Conservation (phyloP, 2,888 invertebrate species). For the Parnassius glacialis region DNA sequence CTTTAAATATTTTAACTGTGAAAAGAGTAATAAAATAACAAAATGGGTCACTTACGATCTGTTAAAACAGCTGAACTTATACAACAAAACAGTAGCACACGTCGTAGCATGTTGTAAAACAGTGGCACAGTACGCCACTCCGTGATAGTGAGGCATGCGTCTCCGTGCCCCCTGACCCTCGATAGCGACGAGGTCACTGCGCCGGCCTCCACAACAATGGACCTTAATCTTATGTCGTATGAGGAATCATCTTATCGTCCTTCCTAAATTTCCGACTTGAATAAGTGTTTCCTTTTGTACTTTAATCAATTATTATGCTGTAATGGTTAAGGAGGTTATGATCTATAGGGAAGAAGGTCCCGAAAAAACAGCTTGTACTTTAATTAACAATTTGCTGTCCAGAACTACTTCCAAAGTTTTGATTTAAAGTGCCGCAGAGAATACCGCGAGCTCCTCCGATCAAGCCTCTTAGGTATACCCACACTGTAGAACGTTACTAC, state of each 20-base stretch:
- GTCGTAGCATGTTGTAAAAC: conserved; percentile 7
- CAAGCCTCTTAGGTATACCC: too few species aligned
- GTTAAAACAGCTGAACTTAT: conserved; percentile 41
- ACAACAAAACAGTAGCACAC: conserved; percentile 38
- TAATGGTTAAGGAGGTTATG: too few species aligned
- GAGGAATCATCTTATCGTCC: neutral
- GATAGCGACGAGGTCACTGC: conserved; percentile 13
- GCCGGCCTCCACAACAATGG: conserved; percentile 3
- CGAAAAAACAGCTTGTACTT: too few species aligned
- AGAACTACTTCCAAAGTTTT: too few species aligned
- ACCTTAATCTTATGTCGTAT: neutral
- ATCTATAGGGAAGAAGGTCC: too few species aligned
- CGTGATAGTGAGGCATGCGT: neutral
- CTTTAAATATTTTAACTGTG: too few species aligned
- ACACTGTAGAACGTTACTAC: too few species aligned
- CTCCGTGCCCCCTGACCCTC: conserved; percentile 13
- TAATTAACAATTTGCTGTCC: too few species aligned
- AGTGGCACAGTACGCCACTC: neutral
- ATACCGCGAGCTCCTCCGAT: too few species aligned
- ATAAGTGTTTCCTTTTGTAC: too few species aligned
- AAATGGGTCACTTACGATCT: conserved; percentile 47
- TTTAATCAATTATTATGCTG: too few species aligned
- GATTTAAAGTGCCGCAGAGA: too few species aligned
- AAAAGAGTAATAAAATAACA: neutral
- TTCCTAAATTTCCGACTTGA: neutral